phyloP scores from a whole-genome alignment of 2,888 invertebrate species.

The Troides aeacus region DNA sequence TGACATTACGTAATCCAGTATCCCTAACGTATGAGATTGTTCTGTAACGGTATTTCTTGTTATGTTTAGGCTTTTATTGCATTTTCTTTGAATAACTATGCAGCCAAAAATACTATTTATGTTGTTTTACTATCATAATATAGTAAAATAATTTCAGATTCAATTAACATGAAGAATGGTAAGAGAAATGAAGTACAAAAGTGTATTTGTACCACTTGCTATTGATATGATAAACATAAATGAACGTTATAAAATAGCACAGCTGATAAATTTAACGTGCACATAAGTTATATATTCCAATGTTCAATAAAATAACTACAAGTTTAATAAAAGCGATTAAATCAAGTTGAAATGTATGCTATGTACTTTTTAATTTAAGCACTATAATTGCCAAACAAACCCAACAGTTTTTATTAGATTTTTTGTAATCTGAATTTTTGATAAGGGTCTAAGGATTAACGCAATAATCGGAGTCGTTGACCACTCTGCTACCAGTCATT shows the following conservation, averaged over 20 bases:
- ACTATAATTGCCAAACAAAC: background rate
- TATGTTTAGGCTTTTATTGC: background rate
- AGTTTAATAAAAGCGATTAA: background rate
- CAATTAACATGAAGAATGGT: too few relatives aligned
- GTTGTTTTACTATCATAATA: too few relatives aligned
- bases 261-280: too few relatives aligned
- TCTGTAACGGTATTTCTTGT: background rate
- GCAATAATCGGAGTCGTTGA: conserved; percentile 21
- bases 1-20: conserved; percentile 19
- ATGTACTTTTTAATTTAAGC: background rate
- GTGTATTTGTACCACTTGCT: too few relatives aligned
- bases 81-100: too few relatives aligned
- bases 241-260: too few relatives aligned
- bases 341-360: background rate
- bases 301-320: background rate
- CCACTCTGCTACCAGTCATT: conserved; percentile 21
- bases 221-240: too few relatives aligned
- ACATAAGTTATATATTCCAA: background rate
- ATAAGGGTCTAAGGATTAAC: conserved; percentile 21
- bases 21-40: conserved; percentile 1
- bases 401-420: background rate
- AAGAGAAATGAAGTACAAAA: too few relatives aligned
- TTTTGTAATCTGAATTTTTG: conserved; percentile 21
- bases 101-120: too few relatives aligned
- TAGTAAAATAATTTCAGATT: too few relatives aligned